Evolutionary conservation across 2,797 vertebrate species (phyloP).

Genomic region (Anolis apletophallus): DNA sequence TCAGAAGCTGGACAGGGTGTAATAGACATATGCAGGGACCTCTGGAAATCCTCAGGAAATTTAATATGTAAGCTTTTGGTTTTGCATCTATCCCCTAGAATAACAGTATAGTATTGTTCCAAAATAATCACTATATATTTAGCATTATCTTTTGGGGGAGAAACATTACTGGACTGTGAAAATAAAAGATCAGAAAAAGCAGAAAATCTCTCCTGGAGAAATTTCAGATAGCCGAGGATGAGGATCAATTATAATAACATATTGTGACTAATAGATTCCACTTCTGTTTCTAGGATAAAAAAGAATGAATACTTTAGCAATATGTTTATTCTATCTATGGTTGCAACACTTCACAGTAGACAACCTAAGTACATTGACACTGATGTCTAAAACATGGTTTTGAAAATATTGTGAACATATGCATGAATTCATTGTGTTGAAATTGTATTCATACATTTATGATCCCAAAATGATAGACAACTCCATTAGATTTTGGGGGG

Average conservation of each 20-base stretch:
- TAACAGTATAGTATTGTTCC: background rate
- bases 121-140: background rate
- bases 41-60: too few relatives aligned
- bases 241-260: background rate
- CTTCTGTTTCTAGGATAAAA: background rate
- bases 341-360: background rate
- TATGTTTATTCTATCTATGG: background rate
- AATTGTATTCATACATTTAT: background rate
- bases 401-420: background rate
- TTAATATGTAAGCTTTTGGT: background rate
- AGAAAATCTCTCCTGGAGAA: background rate
- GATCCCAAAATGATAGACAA: background rate
- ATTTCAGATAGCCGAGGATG: background rate
- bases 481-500: background rate
- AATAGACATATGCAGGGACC: too few relatives aligned
- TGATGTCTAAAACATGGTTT: background rate
- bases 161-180: background rate
- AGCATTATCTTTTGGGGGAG: background rate
- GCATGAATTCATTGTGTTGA: background rate
- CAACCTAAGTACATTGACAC: background rate
- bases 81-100: background rate
- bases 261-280: background rate
- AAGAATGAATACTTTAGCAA: background rate
- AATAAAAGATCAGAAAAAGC: background rate
- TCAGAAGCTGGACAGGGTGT: too few relatives aligned